phyloP scores from a whole-genome alignment of 23 tunicate species.

The Oikopleura dioica region DNA sequence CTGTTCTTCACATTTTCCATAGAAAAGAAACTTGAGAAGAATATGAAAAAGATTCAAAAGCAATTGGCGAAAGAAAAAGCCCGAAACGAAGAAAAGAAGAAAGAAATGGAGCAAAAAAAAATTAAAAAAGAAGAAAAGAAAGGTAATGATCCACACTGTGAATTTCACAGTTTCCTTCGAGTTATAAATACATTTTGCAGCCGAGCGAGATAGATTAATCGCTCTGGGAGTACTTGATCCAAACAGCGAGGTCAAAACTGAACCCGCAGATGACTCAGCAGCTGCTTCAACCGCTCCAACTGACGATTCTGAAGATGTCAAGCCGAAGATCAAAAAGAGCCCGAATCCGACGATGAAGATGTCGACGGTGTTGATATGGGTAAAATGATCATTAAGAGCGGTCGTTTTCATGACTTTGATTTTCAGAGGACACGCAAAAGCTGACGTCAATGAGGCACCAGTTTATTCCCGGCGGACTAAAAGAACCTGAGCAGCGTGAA shows the following conservation, averaged over 20 bases:
- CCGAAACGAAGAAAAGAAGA: not conserved
- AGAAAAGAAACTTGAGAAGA: conserved; percentile 9
- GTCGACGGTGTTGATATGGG: not conserved
- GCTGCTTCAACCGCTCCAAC: too few relatives aligned
- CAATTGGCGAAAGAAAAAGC: not conserved
- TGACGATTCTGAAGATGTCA: not conserved
- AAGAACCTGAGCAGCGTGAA: conserved; percentile 4
- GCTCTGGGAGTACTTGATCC: too few relatives aligned
- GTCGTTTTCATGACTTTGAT: too few relatives aligned
- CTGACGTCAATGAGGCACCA: not conserved
- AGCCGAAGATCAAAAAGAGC: not conserved
- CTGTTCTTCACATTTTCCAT: not conserved
- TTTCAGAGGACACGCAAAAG: too few relatives aligned
- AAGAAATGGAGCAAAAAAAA: not conserved
- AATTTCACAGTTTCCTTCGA: not conserved
- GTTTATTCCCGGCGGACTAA: not conserved
- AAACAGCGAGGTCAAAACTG: too few relatives aligned
- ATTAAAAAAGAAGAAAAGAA: not conserved
- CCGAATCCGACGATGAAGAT: conserved; percentile 1
- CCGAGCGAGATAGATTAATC: not conserved
- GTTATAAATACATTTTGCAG: not conserved
- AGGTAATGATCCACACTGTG: not conserved
- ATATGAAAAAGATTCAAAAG: conserved; percentile 12
- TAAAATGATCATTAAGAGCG: not conserved
- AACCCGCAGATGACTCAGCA: too few relatives aligned